Conservation (phyloP, 23 tunicate species). For the Diplosoma virens region DNA sequence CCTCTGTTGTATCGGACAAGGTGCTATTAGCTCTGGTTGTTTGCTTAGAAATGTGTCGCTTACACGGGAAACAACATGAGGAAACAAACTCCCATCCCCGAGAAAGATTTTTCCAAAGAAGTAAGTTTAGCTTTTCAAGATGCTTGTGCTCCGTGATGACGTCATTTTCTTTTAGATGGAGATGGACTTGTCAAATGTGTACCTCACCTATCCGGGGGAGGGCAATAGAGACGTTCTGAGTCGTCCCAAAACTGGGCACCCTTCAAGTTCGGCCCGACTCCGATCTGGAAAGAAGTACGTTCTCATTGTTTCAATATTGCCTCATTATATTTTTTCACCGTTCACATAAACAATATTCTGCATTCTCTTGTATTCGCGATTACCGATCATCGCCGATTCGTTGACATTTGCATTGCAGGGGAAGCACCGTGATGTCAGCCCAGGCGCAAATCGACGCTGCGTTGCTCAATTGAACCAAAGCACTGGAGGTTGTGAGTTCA, state of each 20-base stretch:
- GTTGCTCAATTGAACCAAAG: neutral
- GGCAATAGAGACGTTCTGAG: constrained; percentile 22
- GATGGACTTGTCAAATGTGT: constrained; percentile 42
- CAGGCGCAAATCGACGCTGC: constrained; percentile 69
- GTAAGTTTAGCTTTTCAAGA: too few relatives aligned
- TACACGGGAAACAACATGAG: constrained; percentile 97
- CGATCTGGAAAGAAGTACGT: constrained; percentile 46
- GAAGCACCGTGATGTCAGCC: constrained; percentile 23
- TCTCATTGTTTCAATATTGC: neutral
- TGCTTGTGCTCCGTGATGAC: neutral
- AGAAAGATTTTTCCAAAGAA: constrained; percentile 26
- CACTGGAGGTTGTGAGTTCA: too few relatives aligned
- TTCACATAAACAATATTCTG: neutral
- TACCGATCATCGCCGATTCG: neutral
- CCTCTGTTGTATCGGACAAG: too few relatives aligned
- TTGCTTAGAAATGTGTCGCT: constrained; percentile 65
- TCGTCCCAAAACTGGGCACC: constrained; percentile 35
- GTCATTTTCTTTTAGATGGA: constrained; percentile 28
- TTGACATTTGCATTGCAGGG: constrained; percentile 22
- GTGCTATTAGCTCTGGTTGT: too few relatives aligned
- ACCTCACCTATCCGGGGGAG: constrained; percentile 48
- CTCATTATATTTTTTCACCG: neutral
- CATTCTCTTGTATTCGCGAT: neutral
- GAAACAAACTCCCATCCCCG: constrained; percentile 50
- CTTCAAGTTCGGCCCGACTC: constrained; percentile 4